Evolutionary conservation across 2,113 vertebrate species (phyloP).

Genomic region (Struthio camelus): DNA sequence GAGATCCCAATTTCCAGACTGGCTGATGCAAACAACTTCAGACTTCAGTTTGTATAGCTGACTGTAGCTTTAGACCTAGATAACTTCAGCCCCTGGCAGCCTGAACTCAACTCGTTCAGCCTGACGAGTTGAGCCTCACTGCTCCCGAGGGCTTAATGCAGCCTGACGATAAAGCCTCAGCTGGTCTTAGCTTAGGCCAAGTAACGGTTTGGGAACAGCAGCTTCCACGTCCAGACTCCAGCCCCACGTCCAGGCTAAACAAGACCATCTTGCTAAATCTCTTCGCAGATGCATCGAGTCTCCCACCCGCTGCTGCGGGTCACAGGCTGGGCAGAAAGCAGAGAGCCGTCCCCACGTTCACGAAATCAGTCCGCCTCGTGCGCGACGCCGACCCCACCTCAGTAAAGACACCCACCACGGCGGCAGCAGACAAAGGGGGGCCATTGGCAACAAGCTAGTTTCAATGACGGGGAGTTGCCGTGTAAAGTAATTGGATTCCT

Average conservation of each 20-base stretch:
- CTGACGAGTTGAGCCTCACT: too few species aligned
- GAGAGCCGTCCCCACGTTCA: not conserved
- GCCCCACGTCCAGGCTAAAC: not conserved
- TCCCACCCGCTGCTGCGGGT: not conserved
- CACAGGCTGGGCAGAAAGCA: not conserved
- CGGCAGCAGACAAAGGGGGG: not conserved
- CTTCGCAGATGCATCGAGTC: not conserved
- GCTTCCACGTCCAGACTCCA: not conserved
- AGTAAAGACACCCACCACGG: not conserved
- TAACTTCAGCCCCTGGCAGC: not conserved
- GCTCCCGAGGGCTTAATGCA: too few species aligned
- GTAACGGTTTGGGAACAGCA: not conserved
- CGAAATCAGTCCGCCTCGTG: not conserved
- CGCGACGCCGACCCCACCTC: not conserved
- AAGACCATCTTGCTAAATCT: not conserved
- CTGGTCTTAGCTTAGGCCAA: not conserved
- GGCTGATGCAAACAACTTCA: not conserved
- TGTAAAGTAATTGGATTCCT: constrained; percentile 16
- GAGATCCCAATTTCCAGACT: not conserved
- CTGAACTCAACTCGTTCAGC: not conserved
- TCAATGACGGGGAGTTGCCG: constrained; percentile 12
- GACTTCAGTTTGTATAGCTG: accelerated
- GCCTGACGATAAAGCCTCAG: not conserved
- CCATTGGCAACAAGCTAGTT: not conserved
- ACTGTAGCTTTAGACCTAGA: not conserved